These are phyloP conservation scores for Mus spretus DNA, from an alignment of 2,797 vertebrate species.

Conservation along the genomic window DNA sequence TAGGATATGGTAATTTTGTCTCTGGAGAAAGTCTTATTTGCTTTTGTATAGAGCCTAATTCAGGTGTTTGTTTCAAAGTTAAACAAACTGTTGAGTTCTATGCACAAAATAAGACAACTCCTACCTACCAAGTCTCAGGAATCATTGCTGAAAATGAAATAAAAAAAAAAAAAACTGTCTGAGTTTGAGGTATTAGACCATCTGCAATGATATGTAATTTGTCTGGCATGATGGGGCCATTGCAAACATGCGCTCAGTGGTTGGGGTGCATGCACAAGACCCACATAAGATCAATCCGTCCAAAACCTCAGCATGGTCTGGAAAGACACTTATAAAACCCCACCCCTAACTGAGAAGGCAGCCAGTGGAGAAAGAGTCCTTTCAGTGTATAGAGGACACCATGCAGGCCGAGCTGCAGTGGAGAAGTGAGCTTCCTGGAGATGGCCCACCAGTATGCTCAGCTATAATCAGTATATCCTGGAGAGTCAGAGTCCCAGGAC, in stretches of 20 bases:
- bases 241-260: not conserved
- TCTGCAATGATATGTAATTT: not conserved
- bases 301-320: not conserved
- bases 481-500: not conserved
- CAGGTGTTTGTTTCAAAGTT: not conserved
- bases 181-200: not conserved
- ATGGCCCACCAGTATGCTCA: accelerated
- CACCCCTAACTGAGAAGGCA: not conserved
- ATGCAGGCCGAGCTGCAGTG: not conserved
- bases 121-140: not conserved
- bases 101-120: not conserved
- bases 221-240: not conserved
- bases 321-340: not conserved
- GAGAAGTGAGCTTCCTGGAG: not conserved
- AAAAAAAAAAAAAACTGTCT: not conserved
- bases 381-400: not conserved
- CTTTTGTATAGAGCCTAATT: not conserved
- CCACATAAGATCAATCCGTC: not conserved
- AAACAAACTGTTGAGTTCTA: not conserved
- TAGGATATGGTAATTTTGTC: not conserved
- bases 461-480: not conserved
- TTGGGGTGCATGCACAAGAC: not conserved
- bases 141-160: not conserved
- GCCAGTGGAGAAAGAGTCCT: too few species aligned
- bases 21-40: not conserved